Base-by-base conservation (phyloP, 2,888 invertebrate species). In the Macaria notata region DNA sequence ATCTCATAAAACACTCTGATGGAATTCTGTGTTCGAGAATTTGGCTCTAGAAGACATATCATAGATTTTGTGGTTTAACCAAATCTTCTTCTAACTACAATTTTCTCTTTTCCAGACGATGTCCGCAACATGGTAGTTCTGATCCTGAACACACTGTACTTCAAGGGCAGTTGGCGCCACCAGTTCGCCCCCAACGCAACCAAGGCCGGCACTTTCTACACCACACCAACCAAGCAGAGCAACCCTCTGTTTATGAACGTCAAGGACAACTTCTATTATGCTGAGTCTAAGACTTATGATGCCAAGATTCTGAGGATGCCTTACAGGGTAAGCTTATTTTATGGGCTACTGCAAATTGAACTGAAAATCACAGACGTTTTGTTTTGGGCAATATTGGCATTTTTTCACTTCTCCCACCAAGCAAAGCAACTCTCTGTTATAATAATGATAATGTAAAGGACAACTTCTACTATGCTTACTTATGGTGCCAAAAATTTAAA, bases 111-210 rank as follows among this genome's bases (percentile, higher is more conserved):
- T 83, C 42, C 78, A 94, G 94, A 92, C 72, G 93, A 94, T 59
- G 73, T 96, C 0, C 73, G 92, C 31, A 89, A 93, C 50, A 93
- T 94, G 29, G 90, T 94, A 3, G 92, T 97, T 78, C 69, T 97
- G 45, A 81, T 96, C 43, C 88, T 95, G 36, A 97, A 96, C 81
- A 95, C 95, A 0, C 84, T 97, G 36, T 97, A 94, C 84, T 97
- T 97, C 90, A 95, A 96, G 76, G 97, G 97, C 0, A 87, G 93
- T 0, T 97, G 97, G 97, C 88, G 92, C 0, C 91, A 93, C 61
- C 94, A 93, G 69, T 97, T 97, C 74, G 85, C 93, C 0, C 90
- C 92, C 19, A 93, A 93, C 58, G 83, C 86, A 0, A 96, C 96
- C 0, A 87, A 81, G 54, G 64, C 79, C 0, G 93, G 90, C 0